Evolutionary conservation across 2,113 vertebrate species (phyloP), one percentile per base, ranked within the genome.

Genomic region (Scolopax mira): DNA sequence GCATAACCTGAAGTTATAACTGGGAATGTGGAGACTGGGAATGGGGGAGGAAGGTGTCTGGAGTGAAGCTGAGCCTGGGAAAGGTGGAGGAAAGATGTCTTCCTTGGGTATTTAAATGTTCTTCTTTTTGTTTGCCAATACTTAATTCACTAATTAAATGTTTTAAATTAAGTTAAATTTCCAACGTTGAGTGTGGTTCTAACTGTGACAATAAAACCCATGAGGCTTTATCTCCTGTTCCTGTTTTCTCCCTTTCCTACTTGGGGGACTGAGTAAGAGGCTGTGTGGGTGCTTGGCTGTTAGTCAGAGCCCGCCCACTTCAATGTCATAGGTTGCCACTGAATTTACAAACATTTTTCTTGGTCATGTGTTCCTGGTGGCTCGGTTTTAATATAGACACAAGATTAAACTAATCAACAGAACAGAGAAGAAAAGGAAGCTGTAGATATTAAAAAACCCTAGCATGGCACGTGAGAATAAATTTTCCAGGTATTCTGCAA

Each of bases 401-500:
- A 79, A 57, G 79, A 82, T 75, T 30, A 54, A 74, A 33, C 11
- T 15, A 5, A 65, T 70, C 22, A 83, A 51, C 4, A 39, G 27
- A 69, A 30, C 11, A 30, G 4, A 52, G 71, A 65, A 70, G 4
- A 70, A 54, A 79, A 7, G 15, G 4, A 64, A 41, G 18, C 41
- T 13, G 30, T 30, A 89, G 58, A 4, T 25, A 48, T 17, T 48
- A n/a, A 52, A 28, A 75, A 31, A 5, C 7, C 1, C 3, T 13
- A 23, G 13, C 7, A 57, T n/a, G 15, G 3, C 13, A 1, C 25
- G 13, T 0, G 0, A 79, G 28, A 85, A 55, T 39, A 58, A 60
- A 19, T 42, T 79, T 78, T 48, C 13, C 23, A 48, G 11, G 14
- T 62, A 31, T 49, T 58, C 33, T 74, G 13, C 17, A 85, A 55